Conservation (phyloP, 2,113 vertebrate genomes). For the Myrmecophaga tridactyla region DNA sequence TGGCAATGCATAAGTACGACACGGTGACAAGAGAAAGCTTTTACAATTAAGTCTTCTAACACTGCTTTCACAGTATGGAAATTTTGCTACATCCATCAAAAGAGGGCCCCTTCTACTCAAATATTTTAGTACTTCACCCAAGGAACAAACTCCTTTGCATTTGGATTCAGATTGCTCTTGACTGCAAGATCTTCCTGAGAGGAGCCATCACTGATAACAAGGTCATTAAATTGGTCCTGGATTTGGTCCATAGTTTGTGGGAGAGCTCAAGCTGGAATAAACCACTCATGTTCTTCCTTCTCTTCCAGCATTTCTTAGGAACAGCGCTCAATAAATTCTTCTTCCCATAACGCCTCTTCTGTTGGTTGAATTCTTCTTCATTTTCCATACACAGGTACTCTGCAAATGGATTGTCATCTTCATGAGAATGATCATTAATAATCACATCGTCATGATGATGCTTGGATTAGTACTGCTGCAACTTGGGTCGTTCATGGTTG, state of each 20-base stretch:
- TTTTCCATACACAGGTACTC: constrained; percentile 95
- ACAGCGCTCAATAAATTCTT: constrained; percentile 95
- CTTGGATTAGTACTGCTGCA: constrained; percentile 81
- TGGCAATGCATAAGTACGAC: too few species aligned
- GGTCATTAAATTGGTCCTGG: constrained; percentile 91
- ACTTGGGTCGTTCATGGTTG: constrained; percentile 88
- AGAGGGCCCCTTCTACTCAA: constrained; percentile 88
- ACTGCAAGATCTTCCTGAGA: constrained; percentile 87
- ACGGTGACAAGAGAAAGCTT: too few species aligned
- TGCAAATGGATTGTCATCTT: constrained; percentile 89
- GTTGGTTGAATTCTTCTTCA: constrained; percentile 91
- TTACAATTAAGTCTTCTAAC: constrained; percentile 91
- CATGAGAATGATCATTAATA: constrained; percentile 82
- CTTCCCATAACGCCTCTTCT: constrained; percentile 93
- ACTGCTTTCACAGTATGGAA: constrained; percentile 93
- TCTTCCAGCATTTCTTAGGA: constrained; percentile 96
- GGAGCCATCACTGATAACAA: constrained; percentile 88
- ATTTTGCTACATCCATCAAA: constrained; percentile 87
- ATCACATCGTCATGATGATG: constrained; percentile 83
- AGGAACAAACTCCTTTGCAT: constrained; percentile 96
- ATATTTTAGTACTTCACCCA: constrained; percentile 93
- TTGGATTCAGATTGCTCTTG: too few species aligned
- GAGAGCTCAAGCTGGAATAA: constrained; percentile 94
- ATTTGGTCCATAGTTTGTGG: constrained; percentile 89
- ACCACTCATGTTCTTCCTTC: constrained; percentile 94